A percentile compares a stretch with the other conserved stretches of the same genome.
phyloP scores from a whole-genome alignment of 2,113 vertebrate species.

The Verasper variegatus region DNA sequence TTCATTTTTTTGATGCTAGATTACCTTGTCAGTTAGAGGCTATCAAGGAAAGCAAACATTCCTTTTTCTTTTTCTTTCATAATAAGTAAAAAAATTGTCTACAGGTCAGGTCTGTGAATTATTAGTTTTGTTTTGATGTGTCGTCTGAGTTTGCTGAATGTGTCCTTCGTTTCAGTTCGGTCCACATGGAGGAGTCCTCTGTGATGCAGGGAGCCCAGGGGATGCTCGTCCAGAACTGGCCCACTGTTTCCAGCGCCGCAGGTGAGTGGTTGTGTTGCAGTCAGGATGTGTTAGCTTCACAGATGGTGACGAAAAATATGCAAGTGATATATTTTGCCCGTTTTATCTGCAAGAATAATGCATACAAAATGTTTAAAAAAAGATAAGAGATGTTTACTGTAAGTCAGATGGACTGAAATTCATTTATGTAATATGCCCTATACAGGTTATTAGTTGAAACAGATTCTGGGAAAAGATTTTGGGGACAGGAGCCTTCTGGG shows the following conservation, averaged over 20 bases:
- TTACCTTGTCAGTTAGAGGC: neutral
- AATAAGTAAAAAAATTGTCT: neutral
- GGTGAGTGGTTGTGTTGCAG: conserved; percentile 81
- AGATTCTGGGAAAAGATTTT: too few species aligned
- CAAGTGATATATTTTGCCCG: neutral
- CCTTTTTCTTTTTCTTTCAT: too few species aligned
- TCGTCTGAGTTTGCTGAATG: conserved; percentile 31
- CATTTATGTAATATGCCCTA: neutral
- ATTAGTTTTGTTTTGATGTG: neutral
- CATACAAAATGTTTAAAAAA: neutral
- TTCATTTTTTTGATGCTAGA: neutral
- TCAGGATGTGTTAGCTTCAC: conserved; percentile 1
- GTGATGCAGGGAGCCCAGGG: conserved; percentile 92
- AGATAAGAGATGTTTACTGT: neutral
- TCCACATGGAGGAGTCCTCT: conserved; percentile 94
- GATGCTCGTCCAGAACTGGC: conserved; percentile 97
- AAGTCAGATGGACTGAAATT: neutral
- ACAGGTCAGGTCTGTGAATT: neutral
- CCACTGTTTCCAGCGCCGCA: conserved; percentile 96
- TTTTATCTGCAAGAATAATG: neutral
- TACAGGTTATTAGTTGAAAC: too few species aligned
- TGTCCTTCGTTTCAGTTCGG: conserved; percentile 84
- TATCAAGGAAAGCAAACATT: neutral
- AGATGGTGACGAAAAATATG: neutral
- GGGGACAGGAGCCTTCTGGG: too few species aligned